Evolutionary conservation across 1,140 invertebrate species (phyloP).

Genomic region (Trissolcus basalis): DNA sequence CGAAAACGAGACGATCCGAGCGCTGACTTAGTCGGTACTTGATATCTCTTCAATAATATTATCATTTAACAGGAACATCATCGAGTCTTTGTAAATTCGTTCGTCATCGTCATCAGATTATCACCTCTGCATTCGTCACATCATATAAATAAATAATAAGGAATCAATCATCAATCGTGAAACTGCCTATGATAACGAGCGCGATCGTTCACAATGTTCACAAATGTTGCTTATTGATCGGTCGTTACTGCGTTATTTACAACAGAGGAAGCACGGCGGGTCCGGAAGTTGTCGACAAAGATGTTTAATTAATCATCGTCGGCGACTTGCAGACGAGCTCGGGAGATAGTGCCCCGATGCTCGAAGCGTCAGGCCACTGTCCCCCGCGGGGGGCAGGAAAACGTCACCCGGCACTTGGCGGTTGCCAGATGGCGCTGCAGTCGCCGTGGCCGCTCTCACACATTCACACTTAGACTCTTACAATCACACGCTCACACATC

Average conservation of each 20-base stretch:
- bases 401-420: neutral
- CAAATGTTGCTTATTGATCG: constrained; percentile 28
- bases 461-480: neutral
- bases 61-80: constrained; percentile 75
- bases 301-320: constrained; percentile 8
- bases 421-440: constrained; percentile 12
- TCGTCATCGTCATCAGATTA: constrained; percentile 59
- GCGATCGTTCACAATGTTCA: constrained; percentile 60
- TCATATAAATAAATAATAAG: constrained; percentile 71
- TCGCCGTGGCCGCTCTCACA: neutral
- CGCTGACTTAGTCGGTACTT: constrained; percentile 70
- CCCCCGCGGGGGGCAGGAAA: neutral
- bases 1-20: constrained; percentile 58
- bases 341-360: constrained; percentile 2
- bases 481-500: constrained; percentile 26
- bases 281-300: constrained; percentile 16
- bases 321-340: constrained; percentile 5
- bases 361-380: neutral
- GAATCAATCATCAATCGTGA: constrained; percentile 45
- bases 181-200: constrained; percentile 66
- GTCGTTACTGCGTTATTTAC: constrained; percentile 34
- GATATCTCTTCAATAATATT: constrained; percentile 69
- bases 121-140: constrained; percentile 60
- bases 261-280: neutral
- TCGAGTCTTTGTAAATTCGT: constrained; percentile 73